Conservation (phyloP, 2,797 vertebrate genomes). For the Novumbra hubbsi region DNA sequence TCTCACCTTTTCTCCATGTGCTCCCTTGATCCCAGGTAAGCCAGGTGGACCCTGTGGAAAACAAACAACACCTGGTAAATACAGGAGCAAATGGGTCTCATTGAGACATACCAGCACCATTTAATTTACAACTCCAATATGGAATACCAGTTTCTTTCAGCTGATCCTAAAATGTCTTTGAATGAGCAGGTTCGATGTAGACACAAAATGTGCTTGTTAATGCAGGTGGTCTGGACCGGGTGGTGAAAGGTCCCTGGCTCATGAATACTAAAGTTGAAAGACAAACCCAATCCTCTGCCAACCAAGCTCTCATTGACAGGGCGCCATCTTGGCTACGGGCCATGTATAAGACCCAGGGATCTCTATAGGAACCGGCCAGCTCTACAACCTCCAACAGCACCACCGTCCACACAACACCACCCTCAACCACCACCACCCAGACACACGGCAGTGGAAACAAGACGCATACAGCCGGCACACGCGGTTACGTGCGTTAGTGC, state of each 20-base stretch:
- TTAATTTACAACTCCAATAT: conserved; percentile 6
- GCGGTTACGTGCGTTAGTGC: conserved; percentile 33
- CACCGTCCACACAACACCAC: not conserved
- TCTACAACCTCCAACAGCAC: not conserved
- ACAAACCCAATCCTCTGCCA: not conserved
- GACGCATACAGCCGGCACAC: conserved; percentile 3
- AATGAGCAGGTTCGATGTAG: conserved; percentile 58
- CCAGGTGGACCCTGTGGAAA: conserved; percentile 85
- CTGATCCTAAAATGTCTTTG: conserved; percentile 39
- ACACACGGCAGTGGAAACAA: not conserved
- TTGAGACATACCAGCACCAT: too few relatives aligned
- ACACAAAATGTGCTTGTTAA: conserved; percentile 60
- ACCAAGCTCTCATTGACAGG: not conserved
- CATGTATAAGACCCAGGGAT: not conserved
- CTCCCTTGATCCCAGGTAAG: conserved; percentile 86
- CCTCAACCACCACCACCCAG: not conserved
- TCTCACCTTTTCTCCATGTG: conserved; percentile 93
- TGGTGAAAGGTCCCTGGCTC: conserved; percentile 23
- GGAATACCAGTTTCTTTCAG: conserved; percentile 35
- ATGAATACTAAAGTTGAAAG: not conserved
- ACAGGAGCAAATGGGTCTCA: too few relatives aligned
- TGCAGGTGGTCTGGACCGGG: conserved; percentile 19
- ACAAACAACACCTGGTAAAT: conserved; percentile 22
- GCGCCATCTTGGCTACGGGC: not conserved
- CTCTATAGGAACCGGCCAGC: not conserved